Base-by-base conservation (phyloP, 2,888 invertebrate species). In the Epistrophe grossulariae region DNA sequence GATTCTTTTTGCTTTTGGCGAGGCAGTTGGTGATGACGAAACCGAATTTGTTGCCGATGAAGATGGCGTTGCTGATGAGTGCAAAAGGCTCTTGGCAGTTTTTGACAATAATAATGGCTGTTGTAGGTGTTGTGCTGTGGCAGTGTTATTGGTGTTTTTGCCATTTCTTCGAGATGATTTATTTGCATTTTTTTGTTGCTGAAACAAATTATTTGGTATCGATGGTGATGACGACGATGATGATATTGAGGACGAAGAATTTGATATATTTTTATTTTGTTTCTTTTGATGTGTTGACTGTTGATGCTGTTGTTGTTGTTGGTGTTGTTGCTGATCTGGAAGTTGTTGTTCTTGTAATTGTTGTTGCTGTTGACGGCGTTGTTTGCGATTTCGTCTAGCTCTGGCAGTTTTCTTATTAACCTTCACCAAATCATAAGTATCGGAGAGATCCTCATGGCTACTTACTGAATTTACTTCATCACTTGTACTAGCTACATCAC, bases 401-500 rank as follows among this genome's bases (percentile, higher is more conserved):
- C 77, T 57, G 60, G 76, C 72, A 43, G 72, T 50, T 77, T 88
- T 83, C 68, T 77, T 50, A 59, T 48, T 83, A 28, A 40, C 79
- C 79, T 81, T 80, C 2, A 85, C 80, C 52, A 89, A 73, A 40
- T 83, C 81, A 71, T 90, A 90, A 4, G 88, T 79, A 60, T 89
- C 89, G 48, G 89, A 89, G 40, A 90, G 80, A 9, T 90, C 91
- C 84, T 92, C 92, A 55, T 90, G 90, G 57, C 91, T 91, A 31
- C 88, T 89, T n/a, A 84, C 88, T 11, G 90, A 91, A 71, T 90
- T 90, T 7, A 91, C 89, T 50, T 91, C 92, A 88, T 91, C 91
- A 80, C 88, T 88, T 48, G 74, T 83, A 60, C 78, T 89, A 62
- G 90, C 90, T 35, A 90, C 81, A 88, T 91, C 91, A 84, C 91